Conservation (phyloP, 35 echinoderm and acorn worm genomes). For the Ophioderma brevispina region DNA sequence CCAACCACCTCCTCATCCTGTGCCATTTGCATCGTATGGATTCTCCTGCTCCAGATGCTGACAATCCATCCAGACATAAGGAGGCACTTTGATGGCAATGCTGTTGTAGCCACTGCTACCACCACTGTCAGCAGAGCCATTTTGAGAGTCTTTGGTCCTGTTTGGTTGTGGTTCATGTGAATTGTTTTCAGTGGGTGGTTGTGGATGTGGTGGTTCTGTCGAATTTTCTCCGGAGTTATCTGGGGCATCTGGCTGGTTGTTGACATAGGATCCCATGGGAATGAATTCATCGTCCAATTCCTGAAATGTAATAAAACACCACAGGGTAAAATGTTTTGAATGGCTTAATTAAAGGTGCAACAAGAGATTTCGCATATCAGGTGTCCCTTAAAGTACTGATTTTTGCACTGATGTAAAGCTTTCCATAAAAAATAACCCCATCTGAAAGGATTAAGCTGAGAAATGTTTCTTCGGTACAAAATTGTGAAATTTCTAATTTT, state of each 20-base stretch:
- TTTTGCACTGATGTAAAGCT: no score
- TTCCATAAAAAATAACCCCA: no score
- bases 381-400: no score
- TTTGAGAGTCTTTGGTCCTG: background rate
- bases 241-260: background rate
- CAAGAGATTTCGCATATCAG: no score
- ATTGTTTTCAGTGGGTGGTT: background rate
- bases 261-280: constrained; percentile 56
- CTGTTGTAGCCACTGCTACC: constrained; percentile 5
- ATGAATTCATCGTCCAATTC: constrained; percentile 82
- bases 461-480: no score
- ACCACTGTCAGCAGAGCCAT: background rate
- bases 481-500: no score
- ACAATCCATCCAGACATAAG: constrained; percentile 77
- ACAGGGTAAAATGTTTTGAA: no score
- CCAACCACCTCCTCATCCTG: constrained; percentile 77
- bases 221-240: no score
- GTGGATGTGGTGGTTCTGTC: background rate
- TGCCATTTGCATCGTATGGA: constrained; percentile 67
- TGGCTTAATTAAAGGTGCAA: no score
- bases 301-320: background rate
- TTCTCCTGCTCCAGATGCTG: constrained; percentile 44
- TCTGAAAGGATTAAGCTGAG: no score
- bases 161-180: background rate
- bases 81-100: constrained; percentile 72